Evolutionary conservation across 2,888 invertebrate genomes (phyloP).

Genomic region (Drosophila tanythrix): DNA sequence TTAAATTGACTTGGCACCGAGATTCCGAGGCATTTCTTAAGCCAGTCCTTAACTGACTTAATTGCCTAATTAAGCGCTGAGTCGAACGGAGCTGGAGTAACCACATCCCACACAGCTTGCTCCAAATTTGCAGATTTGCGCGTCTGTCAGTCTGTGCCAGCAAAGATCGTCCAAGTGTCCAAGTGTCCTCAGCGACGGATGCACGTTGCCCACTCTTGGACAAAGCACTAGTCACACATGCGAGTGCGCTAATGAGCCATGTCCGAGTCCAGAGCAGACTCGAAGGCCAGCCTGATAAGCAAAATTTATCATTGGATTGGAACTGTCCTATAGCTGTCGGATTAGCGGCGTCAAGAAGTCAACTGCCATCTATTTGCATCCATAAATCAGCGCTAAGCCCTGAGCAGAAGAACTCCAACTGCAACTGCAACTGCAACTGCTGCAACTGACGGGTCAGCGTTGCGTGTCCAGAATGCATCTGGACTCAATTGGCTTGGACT

Average conservation of each 20-base stretch:
- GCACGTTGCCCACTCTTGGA: constrained; percentile 33
- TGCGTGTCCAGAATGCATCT: constrained; percentile 28
- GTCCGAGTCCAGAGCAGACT: constrained; percentile 3
- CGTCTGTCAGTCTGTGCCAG: constrained; percentile 14
- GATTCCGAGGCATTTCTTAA: constrained; percentile 42
- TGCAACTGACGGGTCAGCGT: constrained; percentile 16
- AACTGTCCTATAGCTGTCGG: constrained; percentile 53
- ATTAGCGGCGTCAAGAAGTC: constrained; percentile 64
- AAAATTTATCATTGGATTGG: constrained; percentile 54
- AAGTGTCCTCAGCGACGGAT: neutral
- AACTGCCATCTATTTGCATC: constrained; percentile 65
- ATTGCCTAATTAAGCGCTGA: constrained; percentile 73
- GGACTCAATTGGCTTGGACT: constrained; percentile 33
- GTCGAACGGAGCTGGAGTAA: constrained; percentile 27
- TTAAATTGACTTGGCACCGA: constrained; percentile 69
- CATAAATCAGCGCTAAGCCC: constrained; percentile 51
- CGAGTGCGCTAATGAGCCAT: constrained; percentile 64
- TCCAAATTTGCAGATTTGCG: constrained; percentile 49
- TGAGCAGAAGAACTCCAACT: constrained; percentile 1
- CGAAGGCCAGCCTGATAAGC: constrained; percentile 49
- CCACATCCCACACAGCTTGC: constrained; percentile 61
- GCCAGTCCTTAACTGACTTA: constrained; percentile 62
- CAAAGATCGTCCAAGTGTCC: constrained; percentile 14
- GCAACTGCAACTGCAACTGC: neutral
- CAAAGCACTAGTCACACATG: constrained; percentile 26